phyloP scores from a whole-genome alignment of 2,113 vertebrate genomes.

The Hiodon tergisus region DNA sequence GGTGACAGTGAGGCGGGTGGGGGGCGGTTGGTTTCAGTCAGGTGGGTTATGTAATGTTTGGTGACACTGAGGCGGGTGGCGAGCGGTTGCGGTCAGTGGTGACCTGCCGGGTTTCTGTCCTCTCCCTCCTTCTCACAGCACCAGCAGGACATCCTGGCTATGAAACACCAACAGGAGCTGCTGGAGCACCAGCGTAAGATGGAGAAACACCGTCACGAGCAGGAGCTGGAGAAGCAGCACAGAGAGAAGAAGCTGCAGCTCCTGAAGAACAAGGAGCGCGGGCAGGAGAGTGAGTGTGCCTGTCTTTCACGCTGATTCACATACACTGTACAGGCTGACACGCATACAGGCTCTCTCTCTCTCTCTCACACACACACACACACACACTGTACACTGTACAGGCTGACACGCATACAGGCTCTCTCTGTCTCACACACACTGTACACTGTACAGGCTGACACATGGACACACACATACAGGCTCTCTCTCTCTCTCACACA shows the following conservation, averaged over 20 bases:
- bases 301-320: background rate
- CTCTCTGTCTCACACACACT: background rate
- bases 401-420: no score
- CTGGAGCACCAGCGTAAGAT: conserved; percentile 93
- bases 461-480: no score
- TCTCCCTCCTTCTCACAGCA: conserved; percentile 61
- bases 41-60: no score
- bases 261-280: conserved; percentile 94
- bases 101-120: background rate
- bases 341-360: no score
- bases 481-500: no score
- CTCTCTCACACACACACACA: no score
- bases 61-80: no score
- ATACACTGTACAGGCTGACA: no score
- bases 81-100: background rate
- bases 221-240: conserved; percentile 93
- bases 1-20: no score
- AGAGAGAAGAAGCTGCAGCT: conserved; percentile 89
- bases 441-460: no score
- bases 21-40: no score
- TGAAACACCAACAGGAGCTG: conserved; percentile 96
- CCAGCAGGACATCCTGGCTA: conserved; percentile 89
- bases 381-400: no score
- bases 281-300: conserved; percentile 86
- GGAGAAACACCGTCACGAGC: conserved; percentile 87